phyloP scores from a whole-genome alignment of 1,140 invertebrate genomes.

The Lepidurus apus region DNA sequence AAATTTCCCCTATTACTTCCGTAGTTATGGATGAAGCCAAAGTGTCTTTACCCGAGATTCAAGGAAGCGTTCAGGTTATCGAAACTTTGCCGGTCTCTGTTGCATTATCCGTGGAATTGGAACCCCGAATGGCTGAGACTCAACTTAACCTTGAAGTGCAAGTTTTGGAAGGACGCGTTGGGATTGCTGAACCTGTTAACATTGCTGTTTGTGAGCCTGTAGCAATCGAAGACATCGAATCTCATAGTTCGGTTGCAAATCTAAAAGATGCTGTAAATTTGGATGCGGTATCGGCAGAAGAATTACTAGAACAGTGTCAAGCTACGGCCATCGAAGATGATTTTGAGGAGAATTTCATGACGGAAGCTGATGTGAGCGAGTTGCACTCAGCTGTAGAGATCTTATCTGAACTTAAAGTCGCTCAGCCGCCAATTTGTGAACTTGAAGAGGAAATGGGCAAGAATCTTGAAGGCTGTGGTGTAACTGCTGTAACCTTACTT shows the following conservation, averaged over 20 bases:
- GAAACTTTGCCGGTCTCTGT: too few relatives aligned
- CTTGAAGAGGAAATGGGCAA: neutral
- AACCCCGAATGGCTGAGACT: too few relatives aligned
- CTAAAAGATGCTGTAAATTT: neutral
- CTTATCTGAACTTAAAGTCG: conserved; percentile 9
- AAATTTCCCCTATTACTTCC: neutral
- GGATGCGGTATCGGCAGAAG: neutral
- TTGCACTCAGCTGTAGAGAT: conserved; percentile 36
- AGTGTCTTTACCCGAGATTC: neutral
- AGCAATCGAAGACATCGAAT: too few relatives aligned
- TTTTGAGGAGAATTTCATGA: conserved; percentile 24
- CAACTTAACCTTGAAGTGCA: too few relatives aligned
- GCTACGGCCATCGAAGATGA: neutral
- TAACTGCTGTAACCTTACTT: too few relatives aligned
- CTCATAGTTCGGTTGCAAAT: neutral
- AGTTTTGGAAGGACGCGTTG: too few relatives aligned
- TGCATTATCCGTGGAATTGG: too few relatives aligned
- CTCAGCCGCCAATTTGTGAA: conserved; percentile 34
- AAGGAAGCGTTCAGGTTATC: too few relatives aligned
- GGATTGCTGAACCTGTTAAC: too few relatives aligned
- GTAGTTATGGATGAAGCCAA: neutral
- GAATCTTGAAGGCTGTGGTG: too few relatives aligned
- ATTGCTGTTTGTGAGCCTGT: too few relatives aligned
- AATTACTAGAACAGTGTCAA: conserved; percentile 20
- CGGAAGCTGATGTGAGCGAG: conserved; percentile 37